Conservation (phyloP, 2,797 vertebrate genomes). For the Bovichtus diacanthus region DNA sequence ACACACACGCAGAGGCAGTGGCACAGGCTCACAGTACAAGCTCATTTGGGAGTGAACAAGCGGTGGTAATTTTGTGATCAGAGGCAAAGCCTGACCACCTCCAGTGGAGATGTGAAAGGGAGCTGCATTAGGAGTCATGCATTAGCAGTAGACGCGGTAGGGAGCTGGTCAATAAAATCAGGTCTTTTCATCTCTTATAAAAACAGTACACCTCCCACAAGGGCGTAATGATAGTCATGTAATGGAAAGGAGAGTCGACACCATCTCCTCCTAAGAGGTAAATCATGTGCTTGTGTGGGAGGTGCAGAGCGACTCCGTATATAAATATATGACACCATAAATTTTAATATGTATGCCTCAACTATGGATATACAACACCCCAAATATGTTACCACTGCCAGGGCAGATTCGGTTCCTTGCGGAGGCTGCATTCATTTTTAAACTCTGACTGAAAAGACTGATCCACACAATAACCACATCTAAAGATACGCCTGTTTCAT, state of each 20-base stretch:
- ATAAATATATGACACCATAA: constrained; percentile 21
- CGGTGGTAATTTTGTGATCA: constrained; percentile 25
- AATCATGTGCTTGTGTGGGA: constrained; percentile 43
- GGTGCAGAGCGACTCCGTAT: constrained; percentile 6
- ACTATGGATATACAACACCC: constrained; percentile 21
- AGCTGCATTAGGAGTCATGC: constrained; percentile 10
- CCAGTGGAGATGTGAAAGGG: constrained; percentile 1
- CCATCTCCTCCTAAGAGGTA: constrained; percentile 26
- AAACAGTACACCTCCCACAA: constrained; percentile 41
- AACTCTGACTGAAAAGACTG: background rate
- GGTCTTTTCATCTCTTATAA: constrained; percentile 41
- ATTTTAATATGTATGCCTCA: constrained; percentile 6
- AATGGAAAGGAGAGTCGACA: constrained; percentile 35
- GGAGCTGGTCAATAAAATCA: constrained; percentile 42
- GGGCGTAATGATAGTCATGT: constrained; percentile 17
- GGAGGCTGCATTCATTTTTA: background rate
- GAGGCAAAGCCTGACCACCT: constrained; percentile 23
- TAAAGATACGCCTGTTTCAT: background rate
- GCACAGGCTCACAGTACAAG: constrained; percentile 4
- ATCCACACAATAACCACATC: background rate
- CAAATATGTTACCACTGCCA: background rate
- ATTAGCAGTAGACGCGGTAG: constrained; percentile 16
- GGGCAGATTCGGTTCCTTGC: background rate
- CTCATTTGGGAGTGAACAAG: constrained; percentile 35
- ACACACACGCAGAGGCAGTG: background rate